Base-by-base conservation (phyloP, 2,797 vertebrate species). In the Sebastes vulpes region DNA sequence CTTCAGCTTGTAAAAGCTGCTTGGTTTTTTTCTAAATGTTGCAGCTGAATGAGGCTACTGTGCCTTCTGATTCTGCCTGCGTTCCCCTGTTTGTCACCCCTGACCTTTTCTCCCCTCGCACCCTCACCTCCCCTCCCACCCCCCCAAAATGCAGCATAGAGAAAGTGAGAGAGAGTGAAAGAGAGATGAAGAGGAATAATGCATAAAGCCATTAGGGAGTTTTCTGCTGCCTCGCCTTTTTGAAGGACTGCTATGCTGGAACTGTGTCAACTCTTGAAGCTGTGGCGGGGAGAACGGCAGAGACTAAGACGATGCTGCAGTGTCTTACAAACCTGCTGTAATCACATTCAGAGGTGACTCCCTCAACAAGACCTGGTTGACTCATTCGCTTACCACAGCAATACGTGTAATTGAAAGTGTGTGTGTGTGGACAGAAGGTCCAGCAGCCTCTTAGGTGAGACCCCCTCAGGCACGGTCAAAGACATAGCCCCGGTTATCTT, bases 271-370 rank as follows among this genome's bases (percentile, higher is more conserved):
- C 59, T 85, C 56, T 75, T 76, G 32, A 82, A 79, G 72, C 85
- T n/a, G 32, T 77, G 64, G 77, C 75, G 68, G 58, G 20, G 56
- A 69, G 71, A 78, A 61, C 66, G 16, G 16, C 18, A 5, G 72
- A 82, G 70, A 35, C 11, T 6, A 73, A 64, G 78, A 81, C 77
- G 79, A 71, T 89, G 88, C 89, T 87, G 88, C 92, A 88, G 82
- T 90, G 74, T 90, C 83, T 89, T 67, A 77, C 58, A 84, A 77
- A 88, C 72, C 57, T 48, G 12, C 65, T n/a, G 28, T 91, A 88
- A 93, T 89, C 86, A 69, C 50, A 88, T 88, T 91, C 83, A 87
- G 61, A 88, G 83, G 89, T 92, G 84, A 91, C 89, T 85, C 74
- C 20, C 25, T 83, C 81, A 86, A 81, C 73, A 26, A 83, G 77